Evolutionary conservation across 2,797 vertebrate species (phyloP).

Genomic region (Microhierax caerulescens): DNA sequence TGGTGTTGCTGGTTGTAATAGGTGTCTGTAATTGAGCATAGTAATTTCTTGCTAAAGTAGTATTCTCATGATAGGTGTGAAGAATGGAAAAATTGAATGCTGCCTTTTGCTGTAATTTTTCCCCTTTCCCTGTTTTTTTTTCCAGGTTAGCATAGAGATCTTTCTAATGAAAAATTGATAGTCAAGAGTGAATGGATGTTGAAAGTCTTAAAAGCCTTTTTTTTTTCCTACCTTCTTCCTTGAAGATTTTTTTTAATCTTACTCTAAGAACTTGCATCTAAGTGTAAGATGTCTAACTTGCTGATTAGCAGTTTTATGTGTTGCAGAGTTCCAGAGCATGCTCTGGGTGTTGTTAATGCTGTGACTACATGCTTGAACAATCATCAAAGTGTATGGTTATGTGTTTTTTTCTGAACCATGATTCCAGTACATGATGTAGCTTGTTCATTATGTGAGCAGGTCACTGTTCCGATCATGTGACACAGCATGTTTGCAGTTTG

Average conservation of each 20-base stretch:
- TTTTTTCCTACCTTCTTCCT: not conserved
- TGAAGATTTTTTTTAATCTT: not conserved
- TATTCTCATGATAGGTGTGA: not conserved
- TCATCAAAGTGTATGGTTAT: too few relatives aligned
- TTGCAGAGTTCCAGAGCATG: not conserved
- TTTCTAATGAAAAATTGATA: not conserved
- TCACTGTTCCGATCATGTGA: not conserved
- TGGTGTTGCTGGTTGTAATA: not conserved
- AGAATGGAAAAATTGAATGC: not conserved
- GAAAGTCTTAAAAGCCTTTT: not conserved
- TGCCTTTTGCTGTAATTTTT: not conserved
- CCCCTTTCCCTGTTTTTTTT: not conserved
- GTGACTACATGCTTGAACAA: not conserved
- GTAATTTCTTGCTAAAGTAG: not conserved
- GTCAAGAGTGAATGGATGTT: not conserved
- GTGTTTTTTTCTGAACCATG: not conserved
- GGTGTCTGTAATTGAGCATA: not conserved
- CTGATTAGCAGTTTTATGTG: not conserved
- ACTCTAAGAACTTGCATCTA: not conserved
- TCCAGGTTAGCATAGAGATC: not conserved
- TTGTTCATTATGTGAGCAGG: not conserved
- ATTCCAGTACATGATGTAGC: rapidly evolving
- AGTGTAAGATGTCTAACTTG: not conserved
- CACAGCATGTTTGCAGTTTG: not conserved
- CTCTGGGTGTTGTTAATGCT: not conserved